These are phyloP conservation scores for Vulpes lagopus DNA, from an alignment of 2,113 vertebrate species.

Conservation along the genomic window DNA sequence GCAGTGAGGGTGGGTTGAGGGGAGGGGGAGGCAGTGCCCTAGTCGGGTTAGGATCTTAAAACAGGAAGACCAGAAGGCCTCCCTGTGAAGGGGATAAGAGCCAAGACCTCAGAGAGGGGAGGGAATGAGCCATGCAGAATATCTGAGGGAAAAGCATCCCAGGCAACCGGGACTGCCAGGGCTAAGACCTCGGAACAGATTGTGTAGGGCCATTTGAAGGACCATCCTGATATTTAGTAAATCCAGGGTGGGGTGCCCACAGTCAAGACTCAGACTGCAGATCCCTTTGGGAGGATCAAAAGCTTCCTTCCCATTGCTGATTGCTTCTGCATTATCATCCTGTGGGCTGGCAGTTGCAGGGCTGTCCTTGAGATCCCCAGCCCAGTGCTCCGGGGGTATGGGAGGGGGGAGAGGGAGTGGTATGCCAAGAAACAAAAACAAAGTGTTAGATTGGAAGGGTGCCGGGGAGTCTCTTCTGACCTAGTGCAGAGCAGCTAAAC, in stretches of 20 bases:
- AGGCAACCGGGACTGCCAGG: neutral
- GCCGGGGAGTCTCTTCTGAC: no score
- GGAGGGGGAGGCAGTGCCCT: neutral
- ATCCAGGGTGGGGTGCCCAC: neutral
- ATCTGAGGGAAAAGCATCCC: neutral
- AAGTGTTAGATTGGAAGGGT: neutral
- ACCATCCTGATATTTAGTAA: neutral
- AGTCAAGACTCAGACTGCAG: neutral
- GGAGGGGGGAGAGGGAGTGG: fast-evolving
- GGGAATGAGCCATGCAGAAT: neutral
- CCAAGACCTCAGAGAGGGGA: neutral
- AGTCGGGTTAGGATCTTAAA: neutral
- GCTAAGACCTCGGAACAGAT: neutral
- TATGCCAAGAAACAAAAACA: neutral
- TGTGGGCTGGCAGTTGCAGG: no score
- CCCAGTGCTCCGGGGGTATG: neutral
- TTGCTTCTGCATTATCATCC: no score
- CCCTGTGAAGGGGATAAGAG: neutral
- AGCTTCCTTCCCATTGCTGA: neutral
- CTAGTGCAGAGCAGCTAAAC: neutral
- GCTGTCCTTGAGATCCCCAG: neutral
- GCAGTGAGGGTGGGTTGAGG: neutral
- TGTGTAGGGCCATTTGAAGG: neutral
- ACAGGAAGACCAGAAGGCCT: neutral
- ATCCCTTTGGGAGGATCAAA: neutral